Percentiles rank a stretch among this genome's conserved stretches.
Evolutionary conservation across 2,888 invertebrate genomes (phyloP).

Genomic region (Stegana nigrithorax): DNA sequence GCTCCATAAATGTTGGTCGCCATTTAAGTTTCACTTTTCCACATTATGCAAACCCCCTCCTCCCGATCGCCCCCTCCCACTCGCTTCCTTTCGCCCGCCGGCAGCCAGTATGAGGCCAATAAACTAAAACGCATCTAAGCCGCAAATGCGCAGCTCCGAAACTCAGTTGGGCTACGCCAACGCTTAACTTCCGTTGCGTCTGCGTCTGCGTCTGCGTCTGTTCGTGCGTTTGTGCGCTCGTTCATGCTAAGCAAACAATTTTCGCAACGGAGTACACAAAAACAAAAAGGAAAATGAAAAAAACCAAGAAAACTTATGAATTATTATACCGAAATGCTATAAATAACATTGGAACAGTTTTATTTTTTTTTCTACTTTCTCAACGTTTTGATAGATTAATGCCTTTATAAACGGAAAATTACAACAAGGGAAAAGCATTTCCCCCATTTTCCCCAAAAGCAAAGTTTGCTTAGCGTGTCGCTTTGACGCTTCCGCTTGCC

Average conservation of each 20-base stretch:
- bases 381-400: conserved; percentile 1
- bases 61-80: too few relatives aligned
- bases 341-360: not conserved
- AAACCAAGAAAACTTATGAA: conserved; percentile 7
- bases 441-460: not conserved
- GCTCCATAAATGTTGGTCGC: too few relatives aligned
- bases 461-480: not conserved
- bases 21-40: not conserved
- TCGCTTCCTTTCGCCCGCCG: too few relatives aligned
- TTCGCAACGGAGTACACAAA: too few relatives aligned
- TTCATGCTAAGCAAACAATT: conserved; percentile 8
- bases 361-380: not conserved
- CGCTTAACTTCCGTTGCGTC: too few relatives aligned
- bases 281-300: too few relatives aligned
- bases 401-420: not conserved
- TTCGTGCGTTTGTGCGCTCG: not conserved
- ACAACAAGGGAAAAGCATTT: not conserved
- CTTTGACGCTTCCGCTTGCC: not conserved
- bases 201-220: too few relatives aligned
- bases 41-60: too few relatives aligned
- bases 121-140: too few relatives aligned
- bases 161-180: too few relatives aligned
- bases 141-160: too few relatives aligned
- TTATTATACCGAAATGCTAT: conserved; percentile 1
- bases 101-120: too few relatives aligned